Percentiles rank a stretch among this genome's conserved stretches.
These are phyloP conservation scores for Drosophila meridionalis DNA, from an alignment of 2,888 invertebrate species.

Conservation along the genomic window DNA sequence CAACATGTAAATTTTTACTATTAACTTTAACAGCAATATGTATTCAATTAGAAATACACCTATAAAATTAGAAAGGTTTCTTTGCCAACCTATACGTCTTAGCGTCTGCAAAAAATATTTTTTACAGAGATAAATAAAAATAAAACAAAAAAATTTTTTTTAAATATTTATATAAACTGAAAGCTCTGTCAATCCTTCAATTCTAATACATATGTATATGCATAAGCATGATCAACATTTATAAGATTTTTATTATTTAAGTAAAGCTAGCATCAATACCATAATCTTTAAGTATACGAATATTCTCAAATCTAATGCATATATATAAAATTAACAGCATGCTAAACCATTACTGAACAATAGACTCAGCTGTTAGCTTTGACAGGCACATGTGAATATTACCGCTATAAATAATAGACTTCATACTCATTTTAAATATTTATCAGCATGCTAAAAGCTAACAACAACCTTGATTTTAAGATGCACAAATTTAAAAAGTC, in stretches of 20 bases:
- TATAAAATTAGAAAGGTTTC: background rate
- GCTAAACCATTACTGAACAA: background rate
- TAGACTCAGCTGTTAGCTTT: background rate
- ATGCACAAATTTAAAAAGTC: background rate
- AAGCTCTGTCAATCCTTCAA: too few species aligned
- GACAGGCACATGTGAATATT: background rate
- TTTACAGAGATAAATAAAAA: background rate
- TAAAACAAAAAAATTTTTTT: too few species aligned
- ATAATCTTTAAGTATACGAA: background rate
- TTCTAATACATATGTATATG: too few species aligned
- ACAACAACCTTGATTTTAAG: background rate
- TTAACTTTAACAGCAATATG: background rate
- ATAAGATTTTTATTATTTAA: too few species aligned
- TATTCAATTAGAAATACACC: background rate
- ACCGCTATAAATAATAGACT: background rate
- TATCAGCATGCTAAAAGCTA: background rate
- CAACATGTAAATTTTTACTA: background rate
- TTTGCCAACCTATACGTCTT: accelerated
- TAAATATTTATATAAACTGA: too few species aligned
- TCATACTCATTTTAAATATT: background rate
- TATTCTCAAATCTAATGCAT: background rate
- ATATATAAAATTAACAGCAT: background rate
- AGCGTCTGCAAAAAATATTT: too few species aligned
- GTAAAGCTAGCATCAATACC: background rate
- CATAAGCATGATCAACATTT: too few species aligned